phyloP scores from a whole-genome alignment of 2,888 invertebrate species.

The Amorpha juglandis region DNA sequence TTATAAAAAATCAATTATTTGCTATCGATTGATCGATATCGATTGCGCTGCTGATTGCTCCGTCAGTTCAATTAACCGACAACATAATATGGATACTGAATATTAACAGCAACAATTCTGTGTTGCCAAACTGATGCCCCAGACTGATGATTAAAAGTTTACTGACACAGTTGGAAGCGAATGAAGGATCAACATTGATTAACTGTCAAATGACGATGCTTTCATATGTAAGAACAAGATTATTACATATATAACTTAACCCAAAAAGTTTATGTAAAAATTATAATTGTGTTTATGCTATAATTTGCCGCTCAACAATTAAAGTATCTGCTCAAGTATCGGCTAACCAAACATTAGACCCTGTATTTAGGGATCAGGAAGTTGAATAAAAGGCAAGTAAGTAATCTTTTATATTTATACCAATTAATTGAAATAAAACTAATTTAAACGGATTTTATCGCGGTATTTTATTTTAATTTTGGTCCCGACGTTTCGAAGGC shows the following conservation, averaged over 20 bases:
- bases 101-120: slow-evolving; percentile 15
- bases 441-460: too few species aligned
- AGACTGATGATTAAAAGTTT: slow-evolving; percentile 4
- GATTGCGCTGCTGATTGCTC: not conserved
- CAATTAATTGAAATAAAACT: too few species aligned
- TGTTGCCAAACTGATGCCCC: slow-evolving; percentile 11
- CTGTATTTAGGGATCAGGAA: too few species aligned
- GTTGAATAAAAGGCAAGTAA: too few species aligned
- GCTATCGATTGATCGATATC: not conserved
- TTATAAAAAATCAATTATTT: not conserved
- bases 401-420: too few species aligned
- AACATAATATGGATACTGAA: not conserved
- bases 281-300: too few species aligned
- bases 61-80: not conserved
- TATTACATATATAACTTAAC: not conserved
- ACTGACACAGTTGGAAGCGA: not conserved
- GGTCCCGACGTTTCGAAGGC: too few species aligned
- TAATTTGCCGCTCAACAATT: too few species aligned
- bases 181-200: slow-evolving; percentile 13
- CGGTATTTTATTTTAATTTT: too few species aligned
- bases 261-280: too few species aligned
- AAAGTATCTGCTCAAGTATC: too few species aligned
- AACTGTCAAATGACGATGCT: not conserved
- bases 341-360: too few species aligned
- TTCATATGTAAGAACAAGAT: not conserved